Percentiles rank a stretch among this genome's conserved stretches.
phyloP scores from a whole-genome alignment of 2,113 vertebrate species.

The Copsychus sechellarum region DNA sequence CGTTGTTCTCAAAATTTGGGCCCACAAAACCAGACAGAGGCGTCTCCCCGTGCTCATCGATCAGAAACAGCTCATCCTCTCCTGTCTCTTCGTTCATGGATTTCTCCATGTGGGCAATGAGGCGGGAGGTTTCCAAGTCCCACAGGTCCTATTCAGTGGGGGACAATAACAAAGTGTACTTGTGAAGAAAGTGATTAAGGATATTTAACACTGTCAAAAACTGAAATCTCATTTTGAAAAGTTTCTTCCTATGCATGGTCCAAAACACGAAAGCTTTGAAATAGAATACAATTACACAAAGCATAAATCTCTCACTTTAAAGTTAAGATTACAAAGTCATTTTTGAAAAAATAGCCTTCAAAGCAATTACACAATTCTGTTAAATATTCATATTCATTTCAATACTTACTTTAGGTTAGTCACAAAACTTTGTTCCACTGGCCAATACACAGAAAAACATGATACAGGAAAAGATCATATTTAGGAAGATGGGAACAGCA shows the following conservation, averaged over 20 bases:
- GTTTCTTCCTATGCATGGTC: not conserved
- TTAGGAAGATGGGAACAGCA: not conserved
- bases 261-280: not conserved
- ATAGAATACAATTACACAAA: not conserved
- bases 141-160: conserved; percentile 71
- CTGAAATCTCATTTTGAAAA: not conserved
- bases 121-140: conserved; percentile 81
- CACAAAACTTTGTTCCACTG: not conserved
- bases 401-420: not conserved
- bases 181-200: not conserved
- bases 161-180: not conserved
- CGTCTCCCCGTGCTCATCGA: conserved; percentile 74
- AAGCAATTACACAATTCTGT: not conserved
- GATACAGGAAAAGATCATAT: rapidly evolving
- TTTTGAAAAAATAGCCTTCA: not conserved
- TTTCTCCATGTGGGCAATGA: conserved; percentile 75
- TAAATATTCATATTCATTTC: not conserved
- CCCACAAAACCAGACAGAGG: conserved; percentile 66
- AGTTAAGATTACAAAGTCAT: not conserved
- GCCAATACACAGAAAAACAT: not conserved
- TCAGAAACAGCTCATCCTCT: conserved; percentile 77
- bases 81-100: conserved; percentile 58
- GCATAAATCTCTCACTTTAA: not conserved
- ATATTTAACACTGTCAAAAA: not conserved
- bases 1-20: conserved; percentile 77